These are phyloP conservation scores for Balaeniceps rex DNA, from an alignment of 2,113 vertebrate species.

Conservation along the genomic window DNA sequence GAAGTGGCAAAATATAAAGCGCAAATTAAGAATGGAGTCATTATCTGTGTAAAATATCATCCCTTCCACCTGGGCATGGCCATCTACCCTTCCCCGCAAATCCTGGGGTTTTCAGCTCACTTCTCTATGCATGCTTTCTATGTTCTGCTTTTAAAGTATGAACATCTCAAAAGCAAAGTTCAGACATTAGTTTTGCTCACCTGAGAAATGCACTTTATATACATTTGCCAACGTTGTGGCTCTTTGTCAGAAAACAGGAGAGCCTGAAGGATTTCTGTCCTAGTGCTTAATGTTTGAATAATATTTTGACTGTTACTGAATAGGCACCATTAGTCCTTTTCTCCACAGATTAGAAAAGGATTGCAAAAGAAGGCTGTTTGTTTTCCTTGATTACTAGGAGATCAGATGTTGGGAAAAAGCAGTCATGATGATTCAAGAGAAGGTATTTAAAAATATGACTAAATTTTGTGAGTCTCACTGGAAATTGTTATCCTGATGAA, in stretches of 20 bases:
- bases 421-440: constrained; percentile 25
- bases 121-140: background rate
- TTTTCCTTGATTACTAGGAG: constrained; percentile 41
- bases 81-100: background rate
- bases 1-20: background rate
- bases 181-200: background rate
- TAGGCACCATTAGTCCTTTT: background rate
- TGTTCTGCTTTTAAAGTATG: background rate
- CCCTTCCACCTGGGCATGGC: background rate
- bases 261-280: constrained; percentile 5
- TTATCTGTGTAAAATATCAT: background rate
- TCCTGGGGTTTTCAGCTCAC: background rate
- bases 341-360: background rate
- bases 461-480: constrained; percentile 19
- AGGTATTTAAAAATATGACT: constrained; percentile 25
- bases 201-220: background rate
- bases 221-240: background rate
- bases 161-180: background rate
- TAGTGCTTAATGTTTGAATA: background rate
- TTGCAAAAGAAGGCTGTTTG: constrained; percentile 24
- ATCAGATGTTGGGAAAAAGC: constrained; percentile 4
- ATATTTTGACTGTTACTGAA: constrained; percentile 26
- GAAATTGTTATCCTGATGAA: constrained; percentile 21
- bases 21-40: background rate
- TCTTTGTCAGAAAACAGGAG: background rate